Evolutionary conservation across 2,113 vertebrate species (phyloP).

Genomic region (Microtus oregoni): DNA sequence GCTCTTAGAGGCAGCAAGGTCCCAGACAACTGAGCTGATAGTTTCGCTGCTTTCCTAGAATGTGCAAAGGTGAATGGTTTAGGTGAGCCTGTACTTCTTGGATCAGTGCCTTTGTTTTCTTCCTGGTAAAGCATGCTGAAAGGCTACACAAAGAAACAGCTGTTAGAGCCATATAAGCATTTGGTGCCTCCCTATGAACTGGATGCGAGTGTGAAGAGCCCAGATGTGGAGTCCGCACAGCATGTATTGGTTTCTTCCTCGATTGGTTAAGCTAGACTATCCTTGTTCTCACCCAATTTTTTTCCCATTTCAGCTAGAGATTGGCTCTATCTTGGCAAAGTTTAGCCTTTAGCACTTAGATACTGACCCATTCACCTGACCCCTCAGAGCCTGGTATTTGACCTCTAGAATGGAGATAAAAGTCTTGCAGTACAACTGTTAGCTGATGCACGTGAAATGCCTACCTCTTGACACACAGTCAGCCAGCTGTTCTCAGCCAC

Average conservation of each 20-base stretch:
- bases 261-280: neutral
- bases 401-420: slow-evolving; percentile 10
- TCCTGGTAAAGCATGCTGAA: slow-evolving; percentile 1
- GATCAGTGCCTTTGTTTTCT: slow-evolving; percentile 14
- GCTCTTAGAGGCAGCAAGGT: slow-evolving; percentile 13
- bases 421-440: slow-evolving; percentile 37
- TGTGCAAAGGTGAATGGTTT: slow-evolving; percentile 48
- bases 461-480: slow-evolving; percentile 23
- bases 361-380: slow-evolving; percentile 4
- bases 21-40: slow-evolving; percentile 25
- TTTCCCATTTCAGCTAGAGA: slow-evolving; percentile 27
- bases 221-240: neutral
- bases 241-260: slow-evolving; percentile 8
- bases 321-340: slow-evolving; percentile 36
- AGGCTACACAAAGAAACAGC: neutral
- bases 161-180: slow-evolving; percentile 32
- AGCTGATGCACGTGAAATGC: slow-evolving; percentile 36
- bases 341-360: slow-evolving; percentile 40
- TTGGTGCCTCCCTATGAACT: neutral
- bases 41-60: slow-evolving; percentile 48
- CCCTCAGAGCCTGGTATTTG: slow-evolving; percentile 35
- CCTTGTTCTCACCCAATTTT: neutral
- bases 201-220: slow-evolving; percentile 12
- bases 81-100: neutral
- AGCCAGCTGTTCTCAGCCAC: slow-evolving; percentile 18